These are phyloP conservation scores for Andrena cerasifolii DNA, from an alignment of 1,140 invertebrate species.

Conservation along the genomic window DNA sequence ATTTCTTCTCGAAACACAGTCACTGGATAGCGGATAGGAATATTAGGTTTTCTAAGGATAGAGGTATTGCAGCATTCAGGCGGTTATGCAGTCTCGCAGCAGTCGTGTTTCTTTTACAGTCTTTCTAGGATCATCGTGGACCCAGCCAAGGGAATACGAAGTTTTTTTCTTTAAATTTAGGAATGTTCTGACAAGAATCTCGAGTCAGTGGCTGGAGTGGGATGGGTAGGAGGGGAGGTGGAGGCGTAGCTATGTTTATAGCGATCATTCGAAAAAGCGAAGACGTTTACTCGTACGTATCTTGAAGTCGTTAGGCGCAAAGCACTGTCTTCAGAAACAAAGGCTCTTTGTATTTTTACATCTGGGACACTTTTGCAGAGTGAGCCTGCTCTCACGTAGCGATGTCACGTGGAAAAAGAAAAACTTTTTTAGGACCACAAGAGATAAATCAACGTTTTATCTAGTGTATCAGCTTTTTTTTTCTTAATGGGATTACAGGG, in stretches of 20 bases:
- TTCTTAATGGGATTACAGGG: conserved; percentile 72
- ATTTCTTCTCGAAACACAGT: conserved; percentile 40
- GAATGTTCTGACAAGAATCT: conserved; percentile 56
- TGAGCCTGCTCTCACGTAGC: conserved; percentile 34
- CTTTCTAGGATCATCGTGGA: conserved; percentile 80
- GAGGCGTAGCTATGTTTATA: conserved; percentile 49
- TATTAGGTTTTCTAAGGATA: conserved; percentile 52
- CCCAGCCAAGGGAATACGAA: conserved; percentile 71
- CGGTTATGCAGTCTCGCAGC: conserved; percentile 67
- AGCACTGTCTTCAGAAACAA: conserved; percentile 20
- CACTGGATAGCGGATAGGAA: conserved; percentile 49
- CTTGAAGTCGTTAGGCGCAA: conserved; percentile 15
- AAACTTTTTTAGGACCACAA: conserved; percentile 74
- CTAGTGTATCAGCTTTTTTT: conserved; percentile 59
- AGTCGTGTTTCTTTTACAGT: conserved; percentile 78
- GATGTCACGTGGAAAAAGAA: conserved; percentile 45
- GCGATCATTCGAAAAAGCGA: conserved; percentile 12
- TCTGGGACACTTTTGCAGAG: conserved; percentile 56
- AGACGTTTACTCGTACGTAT: conserved; percentile 31
- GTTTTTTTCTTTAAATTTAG: conserved; percentile 63
- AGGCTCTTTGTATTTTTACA: conserved; percentile 30
- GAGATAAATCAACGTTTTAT: conserved; percentile 58
- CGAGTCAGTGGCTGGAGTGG: conserved; percentile 44
- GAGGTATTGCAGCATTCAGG: conserved; percentile 78
- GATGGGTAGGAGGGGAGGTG: conserved; percentile 39